Evolutionary conservation across 2,888 invertebrate species (phyloP), one percentile per base, ranked within the genome.

Genomic region (Tridacna crocea): DNA sequence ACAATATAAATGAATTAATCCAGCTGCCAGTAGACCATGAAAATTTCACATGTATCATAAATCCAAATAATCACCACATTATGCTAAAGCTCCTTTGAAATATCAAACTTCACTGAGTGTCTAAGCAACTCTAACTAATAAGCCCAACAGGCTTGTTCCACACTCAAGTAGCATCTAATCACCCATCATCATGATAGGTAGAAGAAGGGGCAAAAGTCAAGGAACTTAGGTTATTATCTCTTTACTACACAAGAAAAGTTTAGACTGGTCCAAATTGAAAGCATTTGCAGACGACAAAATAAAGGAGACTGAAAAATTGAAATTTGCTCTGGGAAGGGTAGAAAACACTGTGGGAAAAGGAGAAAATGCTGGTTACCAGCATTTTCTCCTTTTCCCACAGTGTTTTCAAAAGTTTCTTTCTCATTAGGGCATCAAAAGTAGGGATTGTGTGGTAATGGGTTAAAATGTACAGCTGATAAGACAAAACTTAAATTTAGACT

Each of bases 71-170:
- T 65, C 12, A 36, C 46, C n/a, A 66, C 36, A 66, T 46, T 46
- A 66, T 66, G 66, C n/a, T 66, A 36, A 36, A 36, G 2, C 36
- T 46, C 66, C n/a, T 46, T 36, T 46, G 46, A 66, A n/a, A 46
- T 22, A 48, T 51, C 70, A 46, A 24, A 26, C 19, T 22, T 22
- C 22, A 51, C 51, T 70, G 70, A 70, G 24, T 70, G 22, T 70
- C 51, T 48, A 24, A 70, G 51, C 55, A 47, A 51, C 22, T 66
- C 17, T 70, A 48, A 70, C 70, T 51, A 70, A 70, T 70, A 70
- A 70, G 70, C 70, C 70, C 24, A 70, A 51, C 51, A 70, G 70
- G 70, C 70, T 70, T 70, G 51, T 70, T 70, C 55, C 26, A 70
- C 55, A 70, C 70, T 70, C 48, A 51, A 70, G 70, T 51, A 51